phyloP scores from a whole-genome alignment of 2,113 vertebrate species.

The Cisticola juncidis region DNA sequence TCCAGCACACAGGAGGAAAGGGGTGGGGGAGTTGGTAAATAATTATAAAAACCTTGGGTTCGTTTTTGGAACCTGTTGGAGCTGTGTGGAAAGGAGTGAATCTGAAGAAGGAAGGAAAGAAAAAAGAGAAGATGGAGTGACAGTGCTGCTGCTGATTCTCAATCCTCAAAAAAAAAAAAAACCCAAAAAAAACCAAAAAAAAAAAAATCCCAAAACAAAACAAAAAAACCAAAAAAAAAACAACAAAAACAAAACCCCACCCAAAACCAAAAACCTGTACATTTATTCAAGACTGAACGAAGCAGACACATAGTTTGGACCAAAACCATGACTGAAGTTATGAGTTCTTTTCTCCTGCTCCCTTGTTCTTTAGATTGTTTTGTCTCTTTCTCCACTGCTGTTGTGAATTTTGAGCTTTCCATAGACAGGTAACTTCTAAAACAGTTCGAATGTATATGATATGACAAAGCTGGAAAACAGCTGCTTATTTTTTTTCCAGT shows the following conservation, averaged over 20 bases:
- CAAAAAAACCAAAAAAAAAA: too few relatives aligned
- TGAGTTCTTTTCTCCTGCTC: background rate
- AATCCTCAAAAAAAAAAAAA: too few relatives aligned
- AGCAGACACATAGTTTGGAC: background rate
- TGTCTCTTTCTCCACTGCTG: background rate
- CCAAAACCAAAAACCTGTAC: too few relatives aligned
- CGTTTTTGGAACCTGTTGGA: background rate
- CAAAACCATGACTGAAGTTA: background rate
- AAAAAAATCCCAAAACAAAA: too few relatives aligned
- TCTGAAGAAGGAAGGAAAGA: background rate
- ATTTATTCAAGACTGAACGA: background rate
- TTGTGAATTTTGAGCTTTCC: background rate
- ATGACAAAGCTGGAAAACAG: background rate
- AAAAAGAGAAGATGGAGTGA: background rate
- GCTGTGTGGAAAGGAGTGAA: background rate
- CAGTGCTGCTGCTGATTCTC: background rate
- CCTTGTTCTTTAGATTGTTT: background rate
- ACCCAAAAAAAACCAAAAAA: too few relatives aligned
- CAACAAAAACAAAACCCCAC: too few relatives aligned
- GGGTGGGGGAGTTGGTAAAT: background rate
- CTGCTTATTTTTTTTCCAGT: background rate
- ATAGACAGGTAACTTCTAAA: background rate
- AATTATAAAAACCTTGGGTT: background rate
- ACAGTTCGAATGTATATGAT: background rate
- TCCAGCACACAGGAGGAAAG: background rate